phyloP scores from a whole-genome alignment of 1,140 invertebrate genomes.

The Araneus ventricosus region DNA sequence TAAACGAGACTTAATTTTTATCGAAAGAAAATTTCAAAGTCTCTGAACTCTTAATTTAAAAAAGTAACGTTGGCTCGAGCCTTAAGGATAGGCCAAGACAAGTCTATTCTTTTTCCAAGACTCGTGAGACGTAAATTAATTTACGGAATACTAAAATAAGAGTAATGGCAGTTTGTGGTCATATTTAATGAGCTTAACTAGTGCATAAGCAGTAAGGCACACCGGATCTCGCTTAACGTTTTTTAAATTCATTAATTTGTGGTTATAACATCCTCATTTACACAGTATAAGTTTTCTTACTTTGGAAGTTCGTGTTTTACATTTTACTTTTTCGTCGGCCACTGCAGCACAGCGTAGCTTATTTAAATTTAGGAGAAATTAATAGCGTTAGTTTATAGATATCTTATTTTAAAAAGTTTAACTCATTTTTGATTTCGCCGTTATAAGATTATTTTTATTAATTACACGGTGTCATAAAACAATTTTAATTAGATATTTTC shows the following conservation, averaged over 20 bases:
- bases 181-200: slow-evolving; percentile 19
- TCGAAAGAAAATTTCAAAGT: slow-evolving; percentile 18
- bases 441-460: no score
- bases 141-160: slow-evolving; percentile 2
- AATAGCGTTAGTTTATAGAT: no score
- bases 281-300: background rate
- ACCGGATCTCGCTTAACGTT: background rate
- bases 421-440: no score
- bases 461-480: no score
- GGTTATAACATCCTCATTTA: background rate
- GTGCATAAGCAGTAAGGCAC: background rate
- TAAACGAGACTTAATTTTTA: slow-evolving; percentile 4
- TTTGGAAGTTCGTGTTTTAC: background rate
- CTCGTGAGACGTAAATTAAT: background rate
- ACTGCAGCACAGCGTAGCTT: background rate
- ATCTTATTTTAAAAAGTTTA: no score
- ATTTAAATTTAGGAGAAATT: background rate
- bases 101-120: background rate
- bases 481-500: no score
- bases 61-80: background rate
- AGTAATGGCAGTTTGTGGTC: slow-evolving; percentile 12
- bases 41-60: background rate
- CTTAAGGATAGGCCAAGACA: background rate
- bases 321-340: background rate
- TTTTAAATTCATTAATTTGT: slow-evolving; percentile 11